These are phyloP conservation scores for Clarias fuscus DNA, from an alignment of 2,797 vertebrate species.

Conservation along the genomic window DNA sequence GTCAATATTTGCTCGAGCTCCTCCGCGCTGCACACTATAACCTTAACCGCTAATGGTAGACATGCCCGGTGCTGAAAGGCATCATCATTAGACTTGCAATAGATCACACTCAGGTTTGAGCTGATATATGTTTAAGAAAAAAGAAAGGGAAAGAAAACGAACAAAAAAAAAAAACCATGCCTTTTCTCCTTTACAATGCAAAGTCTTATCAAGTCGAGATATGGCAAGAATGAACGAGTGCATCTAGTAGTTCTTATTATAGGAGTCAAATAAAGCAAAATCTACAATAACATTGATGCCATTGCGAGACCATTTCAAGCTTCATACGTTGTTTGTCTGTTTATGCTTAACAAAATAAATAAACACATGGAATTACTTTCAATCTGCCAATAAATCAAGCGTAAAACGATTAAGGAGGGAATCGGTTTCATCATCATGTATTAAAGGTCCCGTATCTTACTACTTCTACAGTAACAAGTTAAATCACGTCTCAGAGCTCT, in stretches of 20 bases:
- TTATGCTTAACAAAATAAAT: no score
- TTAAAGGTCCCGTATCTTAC: neutral
- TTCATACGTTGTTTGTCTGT: neutral
- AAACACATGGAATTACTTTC: no score
- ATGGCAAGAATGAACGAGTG: neutral
- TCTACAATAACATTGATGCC: neutral
- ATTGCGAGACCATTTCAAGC: neutral
- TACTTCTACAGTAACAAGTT: no score
- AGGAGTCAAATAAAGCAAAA: neutral
- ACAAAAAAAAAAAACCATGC: neutral
- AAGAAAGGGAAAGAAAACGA: neutral
- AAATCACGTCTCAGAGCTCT: no score
- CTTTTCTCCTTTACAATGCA: neutral
- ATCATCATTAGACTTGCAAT: constrained; percentile 15
- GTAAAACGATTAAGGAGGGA: neutral
- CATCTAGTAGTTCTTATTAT: neutral
- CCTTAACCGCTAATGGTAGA: constrained; percentile 30
- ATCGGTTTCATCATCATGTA: neutral
- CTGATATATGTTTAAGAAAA: constrained; percentile 29
- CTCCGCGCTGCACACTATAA: neutral
- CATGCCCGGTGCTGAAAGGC: constrained; percentile 29
- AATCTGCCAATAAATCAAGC: neutral
- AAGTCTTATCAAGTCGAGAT: neutral
- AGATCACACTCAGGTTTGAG: constrained; percentile 22
- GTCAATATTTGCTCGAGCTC: constrained; percentile 47